Evolutionary conservation across 2,888 invertebrate species (phyloP).

Genomic region (Tetheella fluctuosa): DNA sequence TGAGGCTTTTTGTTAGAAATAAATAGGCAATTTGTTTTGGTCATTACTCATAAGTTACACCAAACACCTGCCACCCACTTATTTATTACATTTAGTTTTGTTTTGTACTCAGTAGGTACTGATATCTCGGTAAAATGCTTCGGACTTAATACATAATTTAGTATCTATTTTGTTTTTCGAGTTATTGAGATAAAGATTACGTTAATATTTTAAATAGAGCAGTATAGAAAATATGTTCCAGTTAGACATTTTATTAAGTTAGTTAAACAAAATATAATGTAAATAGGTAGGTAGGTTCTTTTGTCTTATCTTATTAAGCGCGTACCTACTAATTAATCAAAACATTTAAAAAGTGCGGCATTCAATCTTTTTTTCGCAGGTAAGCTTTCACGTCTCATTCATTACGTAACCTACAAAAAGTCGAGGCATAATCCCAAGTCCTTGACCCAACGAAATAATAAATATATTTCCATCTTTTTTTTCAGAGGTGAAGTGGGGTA

Average conservation of each 20-base stretch:
- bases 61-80: neutral
- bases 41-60: slow-evolving; percentile 1
- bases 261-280: no score
- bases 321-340: slow-evolving; percentile 3
- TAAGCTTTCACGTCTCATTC: slow-evolving; percentile 37
- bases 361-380: slow-evolving; percentile 24
- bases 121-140: neutral
- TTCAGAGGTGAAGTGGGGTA: slow-evolving; percentile 39
- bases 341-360: slow-evolving; percentile 14
- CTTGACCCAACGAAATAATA: slow-evolving; percentile 51
- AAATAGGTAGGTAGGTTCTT: no score
- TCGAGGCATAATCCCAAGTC: slow-evolving; percentile 37
- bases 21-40: slow-evolving; percentile 1
- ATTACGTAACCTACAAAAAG: slow-evolving; percentile 41
- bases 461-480: slow-evolving; percentile 48
- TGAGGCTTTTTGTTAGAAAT: neutral
- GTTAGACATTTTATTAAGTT: no score
- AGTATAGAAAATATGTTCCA: no score
- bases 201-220: no score
- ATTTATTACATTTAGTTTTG: neutral
- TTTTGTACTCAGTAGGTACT: neutral
- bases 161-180: no score
- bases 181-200: no score
- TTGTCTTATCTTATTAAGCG: no score
- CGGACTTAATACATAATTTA: neutral